A percentile compares a stretch with the other conserved stretches of the same genome.
These are phyloP conservation scores for Promerops cafer DNA, from an alignment of 2,113 vertebrate species.

Conservation along the genomic window DNA sequence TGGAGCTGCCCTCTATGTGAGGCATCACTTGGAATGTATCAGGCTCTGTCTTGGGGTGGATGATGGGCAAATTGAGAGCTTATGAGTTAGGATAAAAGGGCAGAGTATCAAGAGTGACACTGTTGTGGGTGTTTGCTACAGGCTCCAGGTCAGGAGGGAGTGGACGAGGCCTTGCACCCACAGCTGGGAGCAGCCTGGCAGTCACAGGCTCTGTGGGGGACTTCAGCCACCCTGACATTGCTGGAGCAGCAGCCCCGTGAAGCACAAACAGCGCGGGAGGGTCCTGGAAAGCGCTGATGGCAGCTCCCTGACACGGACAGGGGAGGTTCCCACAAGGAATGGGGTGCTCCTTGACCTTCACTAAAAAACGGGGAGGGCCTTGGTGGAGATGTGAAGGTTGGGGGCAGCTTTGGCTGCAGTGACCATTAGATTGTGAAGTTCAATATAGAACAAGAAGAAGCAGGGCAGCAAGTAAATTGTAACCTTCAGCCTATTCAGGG, in stretches of 20 bases:
- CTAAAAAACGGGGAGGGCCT: background rate
- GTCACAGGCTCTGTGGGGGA: too few relatives aligned
- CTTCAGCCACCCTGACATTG: background rate
- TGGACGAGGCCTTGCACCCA: rapidly evolving
- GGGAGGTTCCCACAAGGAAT: background rate
- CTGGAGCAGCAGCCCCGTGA: background rate
- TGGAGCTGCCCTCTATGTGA: background rate
- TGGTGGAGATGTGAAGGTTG: background rate
- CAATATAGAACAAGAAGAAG: background rate
- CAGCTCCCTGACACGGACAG: rapidly evolving
- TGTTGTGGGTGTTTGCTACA: background rate
- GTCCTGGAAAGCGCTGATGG: background rate
- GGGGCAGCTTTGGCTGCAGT: background rate
- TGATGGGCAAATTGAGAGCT: background rate
- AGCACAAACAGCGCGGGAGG: background rate
- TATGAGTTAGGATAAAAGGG: background rate
- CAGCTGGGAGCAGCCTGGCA: background rate
- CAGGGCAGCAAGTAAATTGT: background rate
- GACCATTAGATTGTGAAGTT: background rate
- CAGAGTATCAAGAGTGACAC: background rate
- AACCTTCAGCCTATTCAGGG: background rate
- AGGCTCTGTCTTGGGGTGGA: background rate
- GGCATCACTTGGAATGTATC: background rate
- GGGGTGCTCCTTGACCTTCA: background rate
- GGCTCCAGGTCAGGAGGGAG: background rate